phyloP scores from a whole-genome alignment of 92 coral and sea anemone genomes.

The Muricea muricata region DNA sequence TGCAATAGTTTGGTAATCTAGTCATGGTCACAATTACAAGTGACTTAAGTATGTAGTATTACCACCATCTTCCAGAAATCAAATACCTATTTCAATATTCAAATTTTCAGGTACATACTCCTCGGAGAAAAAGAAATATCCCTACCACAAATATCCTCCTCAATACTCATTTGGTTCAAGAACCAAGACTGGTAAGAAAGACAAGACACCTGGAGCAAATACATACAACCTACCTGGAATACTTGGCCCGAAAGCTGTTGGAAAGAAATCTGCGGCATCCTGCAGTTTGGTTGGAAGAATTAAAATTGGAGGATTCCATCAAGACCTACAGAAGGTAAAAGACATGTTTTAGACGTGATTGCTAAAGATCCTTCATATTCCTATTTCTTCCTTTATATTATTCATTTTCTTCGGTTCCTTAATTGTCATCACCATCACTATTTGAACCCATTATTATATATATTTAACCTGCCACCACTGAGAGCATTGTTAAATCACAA shows the following conservation, averaged over 20 bases:
- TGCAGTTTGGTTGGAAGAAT: slow-evolving; percentile 85
- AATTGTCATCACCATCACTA: neutral
- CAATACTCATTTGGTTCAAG: slow-evolving; percentile 93
- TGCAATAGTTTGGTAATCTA: too few relatives aligned
- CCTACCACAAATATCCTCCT: slow-evolving; percentile 80
- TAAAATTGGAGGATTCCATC: slow-evolving; percentile 97
- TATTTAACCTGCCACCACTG: neutral
- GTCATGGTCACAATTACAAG: too few relatives aligned
- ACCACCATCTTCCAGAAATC: too few relatives aligned
- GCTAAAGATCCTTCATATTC: too few relatives aligned
- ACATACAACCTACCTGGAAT: slow-evolving; percentile 74
- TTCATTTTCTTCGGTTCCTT: neutral
- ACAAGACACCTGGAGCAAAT: slow-evolving; percentile 89
- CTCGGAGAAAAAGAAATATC: slow-evolving; percentile 77
- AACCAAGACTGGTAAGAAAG: slow-evolving; percentile 73
- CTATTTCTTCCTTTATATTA: too few relatives aligned
- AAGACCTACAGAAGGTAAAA: slow-evolving; percentile 88
- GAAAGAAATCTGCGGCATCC: slow-evolving; percentile 85
- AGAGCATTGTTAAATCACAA: too few relatives aligned
- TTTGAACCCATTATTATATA: neutral
- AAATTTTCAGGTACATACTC: slow-evolving; percentile 83
- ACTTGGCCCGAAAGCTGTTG: slow-evolving; percentile 89
- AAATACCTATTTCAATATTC: too few relatives aligned
- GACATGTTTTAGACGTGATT: neutral
- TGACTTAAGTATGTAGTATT: too few relatives aligned